These are phyloP conservation scores for Pogonophryne albipinna DNA, from an alignment of 2,797 vertebrate genomes.

Conservation along the genomic window DNA sequence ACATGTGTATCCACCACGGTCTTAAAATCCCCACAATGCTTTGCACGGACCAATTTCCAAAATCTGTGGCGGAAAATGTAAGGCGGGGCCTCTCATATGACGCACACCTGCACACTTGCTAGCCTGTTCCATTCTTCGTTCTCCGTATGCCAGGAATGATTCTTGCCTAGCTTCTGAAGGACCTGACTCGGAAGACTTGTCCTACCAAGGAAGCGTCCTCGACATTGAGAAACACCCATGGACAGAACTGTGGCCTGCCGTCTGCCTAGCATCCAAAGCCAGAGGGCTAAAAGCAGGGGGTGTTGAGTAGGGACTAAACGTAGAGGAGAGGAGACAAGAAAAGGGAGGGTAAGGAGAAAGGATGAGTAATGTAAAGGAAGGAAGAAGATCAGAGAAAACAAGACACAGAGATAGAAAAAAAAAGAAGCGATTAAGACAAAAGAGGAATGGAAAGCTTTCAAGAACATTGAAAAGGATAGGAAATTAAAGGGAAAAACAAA, in stretches of 20 bases:
- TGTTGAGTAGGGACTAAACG: not conserved
- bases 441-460: too few species aligned
- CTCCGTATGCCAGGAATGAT: too few species aligned
- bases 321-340: not conserved
- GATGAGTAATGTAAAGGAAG: not conserved
- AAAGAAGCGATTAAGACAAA: not conserved
- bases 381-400: not conserved
- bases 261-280: conserved; percentile 44
- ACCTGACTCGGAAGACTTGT: too few species aligned
- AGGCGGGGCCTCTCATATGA: too few species aligned
- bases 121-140: too few species aligned
- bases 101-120: too few species aligned
- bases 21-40: too few species aligned
- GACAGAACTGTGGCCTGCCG: conserved; percentile 49
- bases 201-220: too few species aligned
- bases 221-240: not conserved
- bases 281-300: conserved; percentile 27
- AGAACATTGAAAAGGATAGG: not conserved
- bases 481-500: conserved; percentile 4
- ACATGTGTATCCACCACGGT: too few species aligned
- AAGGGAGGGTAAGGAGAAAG: not conserved
- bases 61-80: too few species aligned
- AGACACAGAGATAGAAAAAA: not conserved
- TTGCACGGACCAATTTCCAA: too few species aligned
- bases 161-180: too few species aligned